These are phyloP conservation scores for Tromatobia lineatoria DNA, from an alignment of 2,888 invertebrate species.

Conservation along the genomic window DNA sequence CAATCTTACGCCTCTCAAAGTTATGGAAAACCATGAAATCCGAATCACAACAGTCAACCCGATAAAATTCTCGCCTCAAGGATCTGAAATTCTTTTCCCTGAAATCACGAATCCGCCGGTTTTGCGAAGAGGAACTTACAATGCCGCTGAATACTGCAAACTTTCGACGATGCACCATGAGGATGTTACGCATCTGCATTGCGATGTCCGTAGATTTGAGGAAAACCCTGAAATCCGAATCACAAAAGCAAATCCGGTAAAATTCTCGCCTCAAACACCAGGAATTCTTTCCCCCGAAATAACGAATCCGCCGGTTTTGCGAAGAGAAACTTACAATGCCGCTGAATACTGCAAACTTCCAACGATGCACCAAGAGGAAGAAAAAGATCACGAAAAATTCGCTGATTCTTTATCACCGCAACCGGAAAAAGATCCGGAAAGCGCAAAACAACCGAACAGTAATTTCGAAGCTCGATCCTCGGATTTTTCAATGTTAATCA, in stretches of 20 bases:
- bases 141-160: slow-evolving; percentile 50
- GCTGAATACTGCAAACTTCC: slow-evolving; percentile 45
- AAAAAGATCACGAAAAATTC: slow-evolving; percentile 67
- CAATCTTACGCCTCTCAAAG: slow-evolving; percentile 71
- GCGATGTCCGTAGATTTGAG: slow-evolving; percentile 13
- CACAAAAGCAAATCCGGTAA: neutral
- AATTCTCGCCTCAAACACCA: slow-evolving; percentile 54
- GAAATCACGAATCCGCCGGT: slow-evolving; percentile 19
- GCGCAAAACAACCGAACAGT: neutral
- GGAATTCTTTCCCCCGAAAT: slow-evolving; percentile 58
- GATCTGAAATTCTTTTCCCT: slow-evolving; percentile 57
- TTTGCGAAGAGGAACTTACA: slow-evolving; percentile 78
- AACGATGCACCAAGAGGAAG: slow-evolving; percentile 14
- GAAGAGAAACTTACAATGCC: slow-evolving; percentile 77
- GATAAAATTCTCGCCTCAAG: slow-evolving; percentile 53
- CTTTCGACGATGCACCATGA: slow-evolving; percentile 1
- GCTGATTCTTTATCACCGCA: slow-evolving; percentile 75
- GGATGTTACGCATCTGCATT: too few species aligned
- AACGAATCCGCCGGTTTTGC: slow-evolving; percentile 53
- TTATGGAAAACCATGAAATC: neutral
- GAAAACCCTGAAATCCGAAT: neutral
- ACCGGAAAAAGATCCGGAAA: slow-evolving; percentile 18
- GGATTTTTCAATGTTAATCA: slow-evolving; percentile 78
- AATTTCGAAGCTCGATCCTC: slow-evolving; percentile 32
- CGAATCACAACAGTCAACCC: neutral